phyloP scores from a whole-genome alignment of 2,113 vertebrate species.

The Gadus macrocephalus region DNA sequence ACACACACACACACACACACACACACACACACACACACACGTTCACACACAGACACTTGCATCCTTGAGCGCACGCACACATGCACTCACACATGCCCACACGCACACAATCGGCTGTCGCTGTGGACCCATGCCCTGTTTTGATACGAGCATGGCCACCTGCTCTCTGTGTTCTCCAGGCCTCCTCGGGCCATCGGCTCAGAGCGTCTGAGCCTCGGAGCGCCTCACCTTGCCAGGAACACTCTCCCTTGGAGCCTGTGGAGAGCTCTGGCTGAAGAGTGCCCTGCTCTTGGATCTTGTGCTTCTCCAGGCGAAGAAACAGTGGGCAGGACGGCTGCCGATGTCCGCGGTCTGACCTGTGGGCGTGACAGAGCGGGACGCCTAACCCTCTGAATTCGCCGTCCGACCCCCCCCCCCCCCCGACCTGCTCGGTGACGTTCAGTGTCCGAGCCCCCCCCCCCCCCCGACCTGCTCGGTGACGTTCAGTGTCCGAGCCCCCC shows the following conservation, averaged over 20 bases:
- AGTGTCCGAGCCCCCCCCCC: no score
- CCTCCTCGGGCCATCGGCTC: slow-evolving; percentile 14
- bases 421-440: no score
- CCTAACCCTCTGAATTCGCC: no score
- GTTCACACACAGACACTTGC: slow-evolving; percentile 5
- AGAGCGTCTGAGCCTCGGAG: slow-evolving; percentile 16
- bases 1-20: slow-evolving; percentile 12
- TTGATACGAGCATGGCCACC: slow-evolving; percentile 27
- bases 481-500: no score
- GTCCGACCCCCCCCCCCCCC: no score
- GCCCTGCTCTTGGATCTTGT: neutral
- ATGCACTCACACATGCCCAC: slow-evolving; percentile 8
- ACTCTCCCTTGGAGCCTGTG: slow-evolving; percentile 37
- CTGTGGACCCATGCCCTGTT: slow-evolving; percentile 19
- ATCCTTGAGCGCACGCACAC: neutral
- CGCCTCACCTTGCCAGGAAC: slow-evolving; percentile 27
- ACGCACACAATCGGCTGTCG: slow-evolving; percentile 30
- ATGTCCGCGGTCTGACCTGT: no score
- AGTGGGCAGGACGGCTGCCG: no score
- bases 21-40: slow-evolving; percentile 1
- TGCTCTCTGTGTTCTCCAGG: slow-evolving; percentile 29
- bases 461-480: no score
- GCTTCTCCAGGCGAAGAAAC: no score
- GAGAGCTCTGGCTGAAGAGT: slow-evolving; percentile 27
- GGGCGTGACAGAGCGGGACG: no score